These are phyloP conservation scores for Sebastes minor DNA, from an alignment of 2,797 vertebrate genomes.

Conservation along the genomic window DNA sequence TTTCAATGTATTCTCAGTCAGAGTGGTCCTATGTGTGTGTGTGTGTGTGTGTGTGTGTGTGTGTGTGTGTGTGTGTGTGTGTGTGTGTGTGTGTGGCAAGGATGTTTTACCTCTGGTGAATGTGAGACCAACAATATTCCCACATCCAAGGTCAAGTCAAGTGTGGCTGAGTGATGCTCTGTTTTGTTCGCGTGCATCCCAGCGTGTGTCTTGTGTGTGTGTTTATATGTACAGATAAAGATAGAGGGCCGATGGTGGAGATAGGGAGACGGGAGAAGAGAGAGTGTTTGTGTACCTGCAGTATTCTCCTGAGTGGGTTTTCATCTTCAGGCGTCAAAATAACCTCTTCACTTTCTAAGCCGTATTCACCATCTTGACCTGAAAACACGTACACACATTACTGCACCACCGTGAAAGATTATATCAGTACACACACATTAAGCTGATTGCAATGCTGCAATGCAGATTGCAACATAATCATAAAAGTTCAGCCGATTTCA, in stretches of 20 bases:
- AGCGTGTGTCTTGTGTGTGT: slow-evolving; percentile 17
- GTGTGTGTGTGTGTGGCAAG: slow-evolving; percentile 33
- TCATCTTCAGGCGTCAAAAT: slow-evolving; percentile 81
- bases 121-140: slow-evolving; percentile 66
- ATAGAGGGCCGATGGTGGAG: slow-evolving; percentile 5
- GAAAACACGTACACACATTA: slow-evolving; percentile 62
- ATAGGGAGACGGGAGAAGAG: slow-evolving; percentile 1
- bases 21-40: background rate
- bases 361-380: slow-evolving; percentile 81
- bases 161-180: slow-evolving; percentile 53
- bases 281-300: slow-evolving; percentile 79
- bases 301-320: slow-evolving; percentile 86
- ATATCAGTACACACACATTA: slow-evolving; percentile 41
- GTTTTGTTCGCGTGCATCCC: slow-evolving; percentile 33
- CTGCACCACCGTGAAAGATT: slow-evolving; percentile 18
- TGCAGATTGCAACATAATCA: slow-evolving; percentile 51
- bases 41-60: slow-evolving; percentile 7
- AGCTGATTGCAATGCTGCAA: slow-evolving; percentile 43
- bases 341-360: slow-evolving; percentile 81
- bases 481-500: slow-evolving; percentile 40
- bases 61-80: background rate
- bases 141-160: slow-evolving; percentile 70
- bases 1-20: slow-evolving; percentile 30
- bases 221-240: slow-evolving; percentile 3
- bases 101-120: slow-evolving; percentile 68